phyloP scores from a whole-genome alignment of 1,140 invertebrate genomes.

The Pseudomyrmex gracilis region DNA sequence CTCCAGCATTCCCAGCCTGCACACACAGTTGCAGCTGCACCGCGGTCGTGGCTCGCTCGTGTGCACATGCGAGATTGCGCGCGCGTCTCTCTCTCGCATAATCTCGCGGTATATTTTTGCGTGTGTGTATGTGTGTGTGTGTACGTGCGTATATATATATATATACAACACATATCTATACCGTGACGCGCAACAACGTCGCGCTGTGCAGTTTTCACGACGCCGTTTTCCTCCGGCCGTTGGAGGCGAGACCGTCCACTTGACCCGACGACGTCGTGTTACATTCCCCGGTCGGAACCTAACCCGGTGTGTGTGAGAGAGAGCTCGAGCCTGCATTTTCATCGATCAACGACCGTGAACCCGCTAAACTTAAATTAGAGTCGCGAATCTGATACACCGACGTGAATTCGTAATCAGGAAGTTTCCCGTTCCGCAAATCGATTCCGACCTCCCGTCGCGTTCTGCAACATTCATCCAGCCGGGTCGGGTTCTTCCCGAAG shows the following conservation, averaged over 20 bases:
- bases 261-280: neutral
- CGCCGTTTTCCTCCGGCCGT: constrained; percentile 47
- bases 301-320: too few species aligned
- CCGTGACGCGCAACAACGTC: constrained; percentile 30
- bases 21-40: constrained; percentile 83
- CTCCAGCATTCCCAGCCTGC: constrained; percentile 82
- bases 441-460: constrained; percentile 7
- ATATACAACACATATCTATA: constrained; percentile 20
- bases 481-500: neutral
- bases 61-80: constrained; percentile 73
- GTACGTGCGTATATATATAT: neutral
- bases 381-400: neutral
- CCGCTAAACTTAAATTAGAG: neutral
- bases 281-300: neutral
- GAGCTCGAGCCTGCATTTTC: too few species aligned
- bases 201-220: constrained; percentile 60
- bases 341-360: too few species aligned
- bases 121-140: neutral
- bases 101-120: neutral
- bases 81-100: constrained; percentile 54
- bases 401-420: constrained; percentile 30
- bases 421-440: neutral
- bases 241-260: constrained; percentile 12
- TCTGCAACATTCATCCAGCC: neutral
- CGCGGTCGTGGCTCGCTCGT: constrained; percentile 70